phyloP scores from a whole-genome alignment of 1,140 invertebrate genomes.

The Megathymus violae region DNA sequence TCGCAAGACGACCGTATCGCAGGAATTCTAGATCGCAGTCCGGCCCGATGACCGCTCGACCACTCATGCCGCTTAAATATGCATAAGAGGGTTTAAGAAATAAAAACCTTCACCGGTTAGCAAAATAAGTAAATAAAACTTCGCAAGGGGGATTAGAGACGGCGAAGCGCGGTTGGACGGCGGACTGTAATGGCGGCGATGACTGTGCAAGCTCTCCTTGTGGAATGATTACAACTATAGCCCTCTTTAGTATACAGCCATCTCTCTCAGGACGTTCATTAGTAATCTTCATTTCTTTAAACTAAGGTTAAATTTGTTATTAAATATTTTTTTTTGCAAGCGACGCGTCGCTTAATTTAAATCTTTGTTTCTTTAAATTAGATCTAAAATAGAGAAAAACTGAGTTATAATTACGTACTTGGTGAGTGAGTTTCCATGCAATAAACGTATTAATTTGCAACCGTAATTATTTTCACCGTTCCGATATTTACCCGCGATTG shows the following conservation, averaged over 20 bases:
- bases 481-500: constrained; percentile 21
- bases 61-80: constrained; percentile 48
- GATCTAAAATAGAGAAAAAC: no score
- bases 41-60: constrained; percentile 30
- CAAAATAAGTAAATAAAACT: constrained; percentile 66
- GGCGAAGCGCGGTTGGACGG: constrained; percentile 55
- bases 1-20: constrained; percentile 37
- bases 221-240: constrained; percentile 34
- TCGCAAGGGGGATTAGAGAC: constrained; percentile 61
- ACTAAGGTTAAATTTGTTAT: no score
- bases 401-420: constrained; percentile 2
- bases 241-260: constrained; percentile 5
- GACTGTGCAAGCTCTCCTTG: constrained; percentile 61
- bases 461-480: constrained; percentile 21
- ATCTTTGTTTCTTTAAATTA: no score
- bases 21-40: constrained; percentile 38
- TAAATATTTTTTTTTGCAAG: no score
- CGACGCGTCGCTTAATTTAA: no score
- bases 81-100: constrained; percentile 66
- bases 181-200: constrained; percentile 60
- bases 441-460: constrained; percentile 28
- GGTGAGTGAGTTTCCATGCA: constrained; percentile 17
- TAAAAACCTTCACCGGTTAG: constrained; percentile 55
- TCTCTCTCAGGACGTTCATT: constrained; percentile 17
- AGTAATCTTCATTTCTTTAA: no score